Conservation (phyloP, 2,888 invertebrate genomes). For the Yponomeuta malinellus region DNA sequence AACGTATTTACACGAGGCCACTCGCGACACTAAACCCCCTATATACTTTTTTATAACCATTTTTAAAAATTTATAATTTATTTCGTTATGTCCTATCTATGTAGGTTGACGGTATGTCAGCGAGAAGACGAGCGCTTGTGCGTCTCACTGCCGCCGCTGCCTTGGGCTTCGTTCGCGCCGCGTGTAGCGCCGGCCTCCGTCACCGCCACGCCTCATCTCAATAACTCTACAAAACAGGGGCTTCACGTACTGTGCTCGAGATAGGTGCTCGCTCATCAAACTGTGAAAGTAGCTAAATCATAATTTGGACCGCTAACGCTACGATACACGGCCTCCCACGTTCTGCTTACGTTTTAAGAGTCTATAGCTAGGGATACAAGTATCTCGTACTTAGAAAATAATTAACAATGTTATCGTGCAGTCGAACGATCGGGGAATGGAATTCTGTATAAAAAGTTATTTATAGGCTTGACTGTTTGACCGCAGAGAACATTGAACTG, state of each 20-base stretch:
- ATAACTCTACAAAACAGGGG: not conserved
- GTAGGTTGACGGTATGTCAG: slow-evolving; percentile 50
- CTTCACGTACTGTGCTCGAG: not conserved
- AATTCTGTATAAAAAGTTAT: slow-evolving; percentile 3
- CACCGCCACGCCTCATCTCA: not conserved
- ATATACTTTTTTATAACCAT: slow-evolving; percentile 54
- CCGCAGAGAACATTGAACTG: slow-evolving; percentile 2
- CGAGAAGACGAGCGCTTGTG: slow-evolving; percentile 18
- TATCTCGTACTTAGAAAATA: not conserved
- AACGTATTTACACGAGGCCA: slow-evolving; percentile 69
- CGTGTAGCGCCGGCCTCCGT: not conserved
- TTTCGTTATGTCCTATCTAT: slow-evolving; percentile 74
- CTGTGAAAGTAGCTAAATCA: not conserved
- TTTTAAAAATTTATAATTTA: slow-evolving; percentile 71
- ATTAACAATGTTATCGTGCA: not conserved
- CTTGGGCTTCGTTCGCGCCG: slow-evolving; percentile 11
- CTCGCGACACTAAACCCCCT: slow-evolving; percentile 48
- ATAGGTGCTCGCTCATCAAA: not conserved
- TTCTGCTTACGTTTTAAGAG: not conserved
- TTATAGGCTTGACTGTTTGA: slow-evolving; percentile 1
- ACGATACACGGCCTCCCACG: not conserved
- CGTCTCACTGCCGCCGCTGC: slow-evolving; percentile 7
- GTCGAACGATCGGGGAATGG: not conserved
- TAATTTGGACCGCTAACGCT: not conserved
- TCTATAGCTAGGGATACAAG: not conserved